These are phyloP conservation scores for Leptopilina myrica DNA, from an alignment of 2,888 invertebrate species.

Conservation along the genomic window DNA sequence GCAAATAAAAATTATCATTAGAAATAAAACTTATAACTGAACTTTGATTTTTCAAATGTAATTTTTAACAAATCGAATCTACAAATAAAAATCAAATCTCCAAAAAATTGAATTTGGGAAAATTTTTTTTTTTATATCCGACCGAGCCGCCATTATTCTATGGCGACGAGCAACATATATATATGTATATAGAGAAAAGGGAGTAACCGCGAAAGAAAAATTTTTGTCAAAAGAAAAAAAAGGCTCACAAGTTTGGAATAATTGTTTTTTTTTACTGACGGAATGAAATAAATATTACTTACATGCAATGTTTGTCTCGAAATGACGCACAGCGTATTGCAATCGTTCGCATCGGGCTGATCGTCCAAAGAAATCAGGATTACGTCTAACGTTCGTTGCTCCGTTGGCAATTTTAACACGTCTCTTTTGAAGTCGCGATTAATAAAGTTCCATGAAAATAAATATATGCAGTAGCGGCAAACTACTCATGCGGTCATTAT, in stretches of 20 bases:
- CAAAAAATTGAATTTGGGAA: too few species aligned
- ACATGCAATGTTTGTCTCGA: constrained; percentile 53
- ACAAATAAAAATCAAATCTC: too few species aligned
- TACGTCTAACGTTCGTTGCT: constrained; percentile 47
- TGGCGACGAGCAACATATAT: background rate
- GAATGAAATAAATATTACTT: constrained; percentile 44
- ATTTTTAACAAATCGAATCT: too few species aligned
- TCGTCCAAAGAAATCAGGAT: constrained; percentile 47
- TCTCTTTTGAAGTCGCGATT: constrained; percentile 37
- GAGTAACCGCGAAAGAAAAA: constrained; percentile 24
- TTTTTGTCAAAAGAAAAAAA: background rate
- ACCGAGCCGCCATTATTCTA: constrained; percentile 41
- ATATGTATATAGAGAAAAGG: constrained; percentile 20
- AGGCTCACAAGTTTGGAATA: background rate
- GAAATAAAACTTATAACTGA: too few species aligned
- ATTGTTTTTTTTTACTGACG: background rate
- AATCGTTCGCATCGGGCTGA: constrained; percentile 55
- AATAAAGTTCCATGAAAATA: constrained; percentile 40
- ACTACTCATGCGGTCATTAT: constrained; percentile 48
- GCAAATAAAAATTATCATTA: too few species aligned
- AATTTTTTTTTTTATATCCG: background rate
- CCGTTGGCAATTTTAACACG: constrained; percentile 45
- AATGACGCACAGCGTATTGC: constrained; percentile 49
- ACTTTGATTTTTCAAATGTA: too few species aligned
- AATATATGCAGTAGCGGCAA: constrained; percentile 42